phyloP scores from a whole-genome alignment of 2,888 invertebrate species.

The Cremastinae sp. region DNA sequence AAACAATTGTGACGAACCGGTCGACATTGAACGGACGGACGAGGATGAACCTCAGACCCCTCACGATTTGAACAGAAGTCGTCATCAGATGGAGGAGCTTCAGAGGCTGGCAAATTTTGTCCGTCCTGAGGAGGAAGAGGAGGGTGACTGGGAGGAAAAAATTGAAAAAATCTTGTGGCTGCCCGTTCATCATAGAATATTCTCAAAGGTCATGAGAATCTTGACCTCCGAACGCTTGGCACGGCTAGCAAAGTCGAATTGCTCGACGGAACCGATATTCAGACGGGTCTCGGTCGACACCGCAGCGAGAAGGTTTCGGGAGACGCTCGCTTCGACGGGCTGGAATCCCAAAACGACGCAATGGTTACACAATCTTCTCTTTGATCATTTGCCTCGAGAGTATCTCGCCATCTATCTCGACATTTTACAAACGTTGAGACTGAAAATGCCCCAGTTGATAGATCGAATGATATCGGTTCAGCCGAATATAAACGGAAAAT shows the following conservation, averaged over 20 bases:
- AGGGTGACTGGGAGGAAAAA: constrained; percentile 87
- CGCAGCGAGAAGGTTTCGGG: constrained; percentile 85
- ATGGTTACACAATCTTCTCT: constrained; percentile 88
- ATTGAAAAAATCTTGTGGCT: constrained; percentile 85
- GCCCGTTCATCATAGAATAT: constrained; percentile 84
- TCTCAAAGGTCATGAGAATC: constrained; percentile 85
- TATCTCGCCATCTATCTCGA: constrained; percentile 89
- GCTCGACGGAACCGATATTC: constrained; percentile 85
- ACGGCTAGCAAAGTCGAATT: constrained; percentile 84
- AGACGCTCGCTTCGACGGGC: constrained; percentile 85
- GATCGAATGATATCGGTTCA: constrained; percentile 86
- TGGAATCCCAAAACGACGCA: constrained; percentile 89
- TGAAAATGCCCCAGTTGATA: constrained; percentile 86
- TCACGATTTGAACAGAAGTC: constrained; percentile 84
- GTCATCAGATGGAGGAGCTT: constrained; percentile 87
- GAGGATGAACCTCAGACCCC: constrained; percentile 65
- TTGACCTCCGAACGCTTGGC: constrained; percentile 86
- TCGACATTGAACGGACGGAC: constrained; percentile 58
- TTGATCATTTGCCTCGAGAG: constrained; percentile 85
- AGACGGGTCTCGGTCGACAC: constrained; percentile 87
- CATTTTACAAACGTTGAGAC: constrained; percentile 86
- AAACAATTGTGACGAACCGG: constrained; percentile 81
- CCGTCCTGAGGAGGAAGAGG: constrained; percentile 82
- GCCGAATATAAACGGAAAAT: constrained; percentile 80
- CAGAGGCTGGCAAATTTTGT: constrained; percentile 85